These are phyloP conservation scores for Neelides sp. DNA, from an alignment of 1,140 invertebrate genomes.

Conservation along the genomic window DNA sequence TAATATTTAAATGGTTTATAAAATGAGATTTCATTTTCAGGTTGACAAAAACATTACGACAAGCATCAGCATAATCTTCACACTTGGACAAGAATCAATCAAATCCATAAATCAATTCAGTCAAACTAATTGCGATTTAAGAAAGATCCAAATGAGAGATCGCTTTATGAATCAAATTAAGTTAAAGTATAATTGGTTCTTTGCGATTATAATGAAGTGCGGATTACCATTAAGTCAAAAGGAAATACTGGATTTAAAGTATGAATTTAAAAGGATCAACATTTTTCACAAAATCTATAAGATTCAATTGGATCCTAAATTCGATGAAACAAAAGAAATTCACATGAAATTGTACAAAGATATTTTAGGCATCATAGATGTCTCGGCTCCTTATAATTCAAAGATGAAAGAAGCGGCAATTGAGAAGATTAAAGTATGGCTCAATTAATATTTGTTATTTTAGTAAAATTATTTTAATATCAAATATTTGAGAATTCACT, in stretches of 20 bases:
- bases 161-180: not conserved
- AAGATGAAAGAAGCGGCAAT: not conserved
- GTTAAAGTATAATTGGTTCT: not conserved
- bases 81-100: constrained; percentile 9
- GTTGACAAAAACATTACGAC: not conserved
- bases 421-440: not conserved
- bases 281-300: constrained; percentile 9
- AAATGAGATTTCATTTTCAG: not conserved
- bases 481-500: no score
- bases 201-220: not conserved
- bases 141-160: not conserved
- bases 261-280: constrained; percentile 10
- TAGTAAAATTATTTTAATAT: no score
- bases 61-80: not conserved
- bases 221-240: constrained; percentile 11
- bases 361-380: not conserved
- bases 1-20: no score
- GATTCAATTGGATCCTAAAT: not conserved
- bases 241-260: constrained; percentile 15
- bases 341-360: not conserved
- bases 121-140: not conserved
- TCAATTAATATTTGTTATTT: not conserved
- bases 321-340: not conserved
- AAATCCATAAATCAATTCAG: not conserved
- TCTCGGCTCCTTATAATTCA: not conserved